Percentiles rank a stretch among this genome's conserved stretches.
Evolutionary conservation across 2,888 invertebrate genomes (phyloP).

Genomic region (Norana najaformis): DNA sequence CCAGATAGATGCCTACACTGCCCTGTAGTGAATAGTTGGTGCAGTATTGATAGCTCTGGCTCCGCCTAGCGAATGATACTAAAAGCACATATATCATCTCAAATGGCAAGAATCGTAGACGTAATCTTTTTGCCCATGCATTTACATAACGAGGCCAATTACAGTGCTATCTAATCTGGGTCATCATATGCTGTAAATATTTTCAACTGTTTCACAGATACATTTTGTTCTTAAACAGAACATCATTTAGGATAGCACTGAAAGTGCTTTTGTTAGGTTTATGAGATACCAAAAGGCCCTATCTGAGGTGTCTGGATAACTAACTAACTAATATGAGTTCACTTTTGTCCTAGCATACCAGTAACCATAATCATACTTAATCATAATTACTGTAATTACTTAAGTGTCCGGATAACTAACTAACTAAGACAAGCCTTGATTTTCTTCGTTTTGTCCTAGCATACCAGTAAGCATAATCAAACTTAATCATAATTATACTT

Average conservation of each 20-base stretch:
- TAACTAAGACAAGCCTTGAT: too few relatives aligned
- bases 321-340: too few relatives aligned
- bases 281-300: background rate
- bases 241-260: background rate
- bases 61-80: background rate
- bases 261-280: background rate
- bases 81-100: background rate
- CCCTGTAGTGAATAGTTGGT: background rate
- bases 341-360: too few relatives aligned
- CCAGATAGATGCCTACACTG: background rate
- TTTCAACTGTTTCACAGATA: background rate
- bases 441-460: too few relatives aligned
- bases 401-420: too few relatives aligned
- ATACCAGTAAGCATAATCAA: too few relatives aligned
- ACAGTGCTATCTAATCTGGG: background rate
- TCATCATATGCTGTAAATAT: too few relatives aligned
- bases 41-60: background rate
- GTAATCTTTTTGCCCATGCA: background rate
- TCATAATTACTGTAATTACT: too few relatives aligned
- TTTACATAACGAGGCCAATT: background rate
- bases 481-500: too few relatives aligned
- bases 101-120: background rate
- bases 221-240: background rate
- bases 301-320: too few relatives aligned
- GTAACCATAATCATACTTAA: too few relatives aligned